Percentiles rank a stretch among this genome's conserved stretches.
phyloP scores from a whole-genome alignment of 2,797 vertebrate species.

The Ispidina picta region DNA sequence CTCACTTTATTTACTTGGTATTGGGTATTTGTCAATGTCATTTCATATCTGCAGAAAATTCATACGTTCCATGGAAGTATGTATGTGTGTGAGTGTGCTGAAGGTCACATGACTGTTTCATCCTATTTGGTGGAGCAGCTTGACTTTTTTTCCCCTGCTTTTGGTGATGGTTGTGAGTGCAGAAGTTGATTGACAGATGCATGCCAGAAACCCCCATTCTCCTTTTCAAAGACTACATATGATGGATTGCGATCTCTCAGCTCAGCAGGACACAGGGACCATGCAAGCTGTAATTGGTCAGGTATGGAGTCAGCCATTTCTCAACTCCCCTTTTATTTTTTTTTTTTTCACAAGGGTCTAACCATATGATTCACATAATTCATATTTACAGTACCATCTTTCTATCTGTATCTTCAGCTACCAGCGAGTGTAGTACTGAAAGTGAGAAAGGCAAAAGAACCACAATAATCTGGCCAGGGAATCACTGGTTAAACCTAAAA shows the following conservation, averaged over 20 bases:
- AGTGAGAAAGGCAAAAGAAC: conserved; percentile 72
- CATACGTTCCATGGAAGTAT: conserved; percentile 79
- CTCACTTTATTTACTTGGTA: conserved; percentile 85
- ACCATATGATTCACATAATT: conserved; percentile 86
- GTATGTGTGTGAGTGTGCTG: conserved; percentile 78
- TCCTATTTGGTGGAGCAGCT: conserved; percentile 85
- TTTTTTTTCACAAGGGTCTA: conserved; percentile 77
- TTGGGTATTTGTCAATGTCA: conserved; percentile 87
- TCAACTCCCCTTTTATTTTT: conserved; percentile 82
- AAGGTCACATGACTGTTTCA: conserved; percentile 86
- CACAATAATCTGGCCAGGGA: conserved; percentile 72
- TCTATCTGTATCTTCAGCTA: conserved; percentile 80
- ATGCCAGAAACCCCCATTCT: conserved; percentile 85
- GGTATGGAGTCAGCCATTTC: conserved; percentile 89
- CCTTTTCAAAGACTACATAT: conserved; percentile 86
- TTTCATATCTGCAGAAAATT: conserved; percentile 86
- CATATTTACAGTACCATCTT: conserved; percentile 84
- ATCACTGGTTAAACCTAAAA: conserved; percentile 73
- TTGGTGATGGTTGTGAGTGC: conserved; percentile 86
- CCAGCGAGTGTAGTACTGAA: conserved; percentile 71
- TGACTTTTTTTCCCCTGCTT: conserved; percentile 83
- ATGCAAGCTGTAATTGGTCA: conserved; percentile 89
- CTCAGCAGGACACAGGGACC: conserved; percentile 85
- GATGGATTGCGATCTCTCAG: conserved; percentile 86
- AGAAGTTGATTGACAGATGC: conserved; percentile 88